These are phyloP conservation scores for Plagodis pulveraria DNA, from an alignment of 2,888 invertebrate species.

Conservation along the genomic window DNA sequence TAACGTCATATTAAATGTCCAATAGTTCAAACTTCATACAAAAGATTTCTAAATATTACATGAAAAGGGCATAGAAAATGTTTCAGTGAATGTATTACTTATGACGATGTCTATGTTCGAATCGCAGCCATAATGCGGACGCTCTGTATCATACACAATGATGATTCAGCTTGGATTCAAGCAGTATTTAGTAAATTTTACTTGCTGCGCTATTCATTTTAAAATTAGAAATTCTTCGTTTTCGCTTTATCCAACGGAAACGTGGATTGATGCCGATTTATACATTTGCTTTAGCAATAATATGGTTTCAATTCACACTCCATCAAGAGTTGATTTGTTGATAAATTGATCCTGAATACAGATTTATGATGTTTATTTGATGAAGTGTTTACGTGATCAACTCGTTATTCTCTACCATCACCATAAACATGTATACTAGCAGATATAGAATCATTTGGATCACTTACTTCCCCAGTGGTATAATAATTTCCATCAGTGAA, in stretches of 20 bases:
- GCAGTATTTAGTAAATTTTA: constrained; percentile 21
- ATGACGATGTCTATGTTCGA: constrained; percentile 15
- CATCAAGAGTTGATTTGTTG: constrained; percentile 6
- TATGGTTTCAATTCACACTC: constrained; percentile 9
- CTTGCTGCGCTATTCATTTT: neutral
- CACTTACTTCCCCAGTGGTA: constrained; percentile 2
- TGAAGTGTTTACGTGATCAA: constrained; percentile 12
- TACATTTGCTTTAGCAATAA: constrained; percentile 5
- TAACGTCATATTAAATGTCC: constrained; percentile 13
- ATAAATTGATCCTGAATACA: constrained; percentile 22
- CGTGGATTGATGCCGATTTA: constrained; percentile 15
- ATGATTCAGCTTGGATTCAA: constrained; percentile 9
- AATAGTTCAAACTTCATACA: constrained; percentile 9
- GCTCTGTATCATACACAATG: constrained; percentile 13
- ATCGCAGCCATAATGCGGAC: constrained; percentile 1
- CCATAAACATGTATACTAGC: constrained; percentile 26
- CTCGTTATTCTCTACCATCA: constrained; percentile 24
- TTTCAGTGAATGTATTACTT: constrained; percentile 11
- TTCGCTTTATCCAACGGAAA: constrained; percentile 13
- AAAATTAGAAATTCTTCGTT: constrained; percentile 20
- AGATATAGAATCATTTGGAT: constrained; percentile 30
- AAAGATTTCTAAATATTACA: constrained; percentile 5
- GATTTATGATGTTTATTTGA: constrained; percentile 28
- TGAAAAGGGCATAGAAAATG: constrained; percentile 9
- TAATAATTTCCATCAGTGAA: constrained; percentile 29